Evolutionary conservation across 2,888 invertebrate species (phyloP).

Genomic region (Acanthococcus lagerstroemiae): DNA sequence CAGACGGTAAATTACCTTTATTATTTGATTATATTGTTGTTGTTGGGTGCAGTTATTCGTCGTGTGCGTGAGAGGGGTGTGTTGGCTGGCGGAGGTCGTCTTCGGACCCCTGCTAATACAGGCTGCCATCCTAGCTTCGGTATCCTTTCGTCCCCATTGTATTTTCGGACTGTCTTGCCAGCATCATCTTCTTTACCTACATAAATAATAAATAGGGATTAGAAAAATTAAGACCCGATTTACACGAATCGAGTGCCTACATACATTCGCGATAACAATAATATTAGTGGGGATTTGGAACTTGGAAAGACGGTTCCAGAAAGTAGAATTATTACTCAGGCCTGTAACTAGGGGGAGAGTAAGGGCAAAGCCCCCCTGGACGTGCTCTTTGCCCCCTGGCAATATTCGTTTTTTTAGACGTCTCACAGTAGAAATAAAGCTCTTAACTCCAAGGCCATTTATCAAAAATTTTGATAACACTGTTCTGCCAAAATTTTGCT

Average conservation of each 20-base stretch:
- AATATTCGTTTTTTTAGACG: no score
- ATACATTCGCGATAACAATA: no score
- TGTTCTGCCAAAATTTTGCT: no score
- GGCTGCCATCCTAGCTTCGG: constrained; percentile 17
- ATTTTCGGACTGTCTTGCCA: not conserved
- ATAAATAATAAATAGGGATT: not conserved
- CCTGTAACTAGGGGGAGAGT: no score
- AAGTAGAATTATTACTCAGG: no score
- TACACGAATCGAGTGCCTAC: no score
- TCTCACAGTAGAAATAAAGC: no score
- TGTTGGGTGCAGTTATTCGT: constrained; percentile 9
- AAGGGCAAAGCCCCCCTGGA: no score
- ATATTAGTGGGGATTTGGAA: no score
- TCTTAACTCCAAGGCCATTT: no score
- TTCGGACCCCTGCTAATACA: constrained; percentile 31
- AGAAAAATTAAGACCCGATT: not conserved
- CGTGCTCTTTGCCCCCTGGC: no score
- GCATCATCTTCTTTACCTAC: not conserved
- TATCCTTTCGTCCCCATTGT: constrained; percentile 17
- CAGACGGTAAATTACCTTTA: constrained; percentile 22
- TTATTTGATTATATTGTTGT: constrained; percentile 30
- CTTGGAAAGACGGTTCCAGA: not conserved
- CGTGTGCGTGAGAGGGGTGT: constrained; percentile 9
- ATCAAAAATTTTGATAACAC: no score
- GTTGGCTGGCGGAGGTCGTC: constrained; percentile 23